Evolutionary conservation across 2,888 invertebrate species (phyloP), one percentile per base, ranked within the genome.

Genomic region (Drosophila villosipedis): DNA sequence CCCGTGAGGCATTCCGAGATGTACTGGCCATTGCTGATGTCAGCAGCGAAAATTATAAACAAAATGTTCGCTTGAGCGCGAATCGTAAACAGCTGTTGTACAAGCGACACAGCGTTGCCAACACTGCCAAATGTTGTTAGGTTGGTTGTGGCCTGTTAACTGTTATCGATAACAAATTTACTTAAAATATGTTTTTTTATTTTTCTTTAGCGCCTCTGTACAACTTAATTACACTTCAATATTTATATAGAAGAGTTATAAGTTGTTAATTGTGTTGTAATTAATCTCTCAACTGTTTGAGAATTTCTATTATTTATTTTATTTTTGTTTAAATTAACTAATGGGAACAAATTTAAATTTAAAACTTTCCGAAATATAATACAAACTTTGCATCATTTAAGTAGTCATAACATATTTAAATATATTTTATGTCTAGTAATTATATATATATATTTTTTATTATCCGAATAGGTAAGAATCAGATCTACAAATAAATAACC

Each of bases 21-120:
- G 80, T 83, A 59, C 83, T 89, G 4, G 87, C 81, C 84, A 86
- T 89, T 49, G 41, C 43, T 52, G 6, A n/a, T 58, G 22, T 58
- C 10, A 47, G 16, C 4, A 22, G 1, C 25, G 9, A 9, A 47
- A 9, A 22, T 58, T 22, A 2, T 19, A 9, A 43, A 4, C 16
- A 22, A 41, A 41, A 43, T 31, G 5, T 43, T n/a, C 22, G 49
- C 4, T 33, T 69, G 50, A 50, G 75, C 80, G 75, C 60, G 57
- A 65, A 54, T 37, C 4, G 19, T 4, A 16, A 55, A 30, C 28
- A 66, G 16, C n/a, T 67, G 62, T 52, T 49, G 28, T 25, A 63
- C 28, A 47, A 43, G 12, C 4, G 0, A 7, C 1, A n/a, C 22
- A 76, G 76, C 52, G 74, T 43, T 76, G 76, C 16, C 66, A 63